Conservation (phyloP, 1,140 invertebrate genomes). For the Diorhabda sublineata region DNA sequence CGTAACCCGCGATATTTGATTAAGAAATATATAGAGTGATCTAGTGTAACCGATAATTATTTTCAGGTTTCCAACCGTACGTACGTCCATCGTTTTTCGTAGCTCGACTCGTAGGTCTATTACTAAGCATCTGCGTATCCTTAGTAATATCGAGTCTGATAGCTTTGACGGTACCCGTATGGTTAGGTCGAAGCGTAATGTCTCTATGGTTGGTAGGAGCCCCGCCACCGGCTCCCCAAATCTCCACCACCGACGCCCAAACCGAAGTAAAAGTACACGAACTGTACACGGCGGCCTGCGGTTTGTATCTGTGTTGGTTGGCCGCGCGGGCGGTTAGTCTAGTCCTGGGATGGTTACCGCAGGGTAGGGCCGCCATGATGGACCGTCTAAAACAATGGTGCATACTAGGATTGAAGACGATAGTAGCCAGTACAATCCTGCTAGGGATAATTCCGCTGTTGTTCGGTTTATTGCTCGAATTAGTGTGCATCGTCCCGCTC, state of each 20-base stretch:
- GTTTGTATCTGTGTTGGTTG: constrained; percentile 92
- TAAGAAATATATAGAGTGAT: too few relatives aligned
- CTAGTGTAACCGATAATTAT: neutral
- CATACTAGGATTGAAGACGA: constrained; percentile 61
- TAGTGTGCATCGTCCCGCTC: constrained; percentile 88
- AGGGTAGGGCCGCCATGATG: constrained; percentile 74
- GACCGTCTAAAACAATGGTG: constrained; percentile 73
- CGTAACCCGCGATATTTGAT: too few relatives aligned
- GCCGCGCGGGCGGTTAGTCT: constrained; percentile 71
- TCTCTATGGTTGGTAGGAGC: constrained; percentile 71
- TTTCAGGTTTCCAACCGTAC: constrained; percentile 79
- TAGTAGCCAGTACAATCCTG: constrained; percentile 72
- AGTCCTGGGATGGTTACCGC: constrained; percentile 80
- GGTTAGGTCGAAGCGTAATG: constrained; percentile 84
- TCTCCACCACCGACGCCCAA: constrained; percentile 46
- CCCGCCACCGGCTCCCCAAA: constrained; percentile 46
- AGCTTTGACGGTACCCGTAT: constrained; percentile 85
- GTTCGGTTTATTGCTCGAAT: constrained; percentile 85
- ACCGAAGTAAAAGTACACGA: constrained; percentile 78
- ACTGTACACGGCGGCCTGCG: constrained; percentile 90
- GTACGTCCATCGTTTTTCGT: constrained; percentile 77
- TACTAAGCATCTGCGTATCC: constrained; percentile 79
- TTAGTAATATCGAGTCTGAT: constrained; percentile 77
- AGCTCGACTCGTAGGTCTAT: constrained; percentile 68
- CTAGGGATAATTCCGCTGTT: constrained; percentile 89